Percentiles rank a stretch among this genome's conserved stretches.
Conservation (phyloP, 2,113 vertebrate species). For the Pagrus major region DNA sequence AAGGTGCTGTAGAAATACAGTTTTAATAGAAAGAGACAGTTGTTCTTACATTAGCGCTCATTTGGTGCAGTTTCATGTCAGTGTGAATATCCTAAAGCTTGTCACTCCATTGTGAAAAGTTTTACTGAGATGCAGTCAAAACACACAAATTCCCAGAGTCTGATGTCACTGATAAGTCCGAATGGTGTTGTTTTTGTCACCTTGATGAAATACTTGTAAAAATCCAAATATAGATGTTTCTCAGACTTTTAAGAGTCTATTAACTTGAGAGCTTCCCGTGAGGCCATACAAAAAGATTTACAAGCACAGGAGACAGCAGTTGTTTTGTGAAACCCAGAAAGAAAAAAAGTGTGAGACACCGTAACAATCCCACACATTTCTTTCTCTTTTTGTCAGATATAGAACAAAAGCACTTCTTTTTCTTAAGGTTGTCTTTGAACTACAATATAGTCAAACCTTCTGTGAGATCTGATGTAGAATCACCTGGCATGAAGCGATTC, state of each 20-base stretch:
- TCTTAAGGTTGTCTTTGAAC: neutral
- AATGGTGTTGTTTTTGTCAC: constrained; percentile 11
- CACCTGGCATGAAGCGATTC: no score
- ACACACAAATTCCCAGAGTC: constrained; percentile 30
- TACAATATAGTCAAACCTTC: neutral
- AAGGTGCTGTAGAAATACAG: neutral
- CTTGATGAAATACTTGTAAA: constrained; percentile 47
- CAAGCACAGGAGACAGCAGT: neutral
- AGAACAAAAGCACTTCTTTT: neutral
- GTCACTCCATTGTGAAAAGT: constrained; percentile 15
- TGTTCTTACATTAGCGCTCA: neutral
- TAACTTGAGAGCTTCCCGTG: constrained; percentile 3
- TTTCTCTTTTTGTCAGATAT: neutral
- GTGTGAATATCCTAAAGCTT: constrained; percentile 11
- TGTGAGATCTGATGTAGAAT: neutral
- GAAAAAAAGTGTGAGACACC: neutral
- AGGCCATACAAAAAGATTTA: constrained; percentile 3
- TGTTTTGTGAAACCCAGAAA: constrained; percentile 4
- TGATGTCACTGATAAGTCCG: neutral
- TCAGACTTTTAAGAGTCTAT: neutral
- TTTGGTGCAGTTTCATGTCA: constrained; percentile 14
- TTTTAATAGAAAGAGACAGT: neutral
- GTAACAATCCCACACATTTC: neutral
- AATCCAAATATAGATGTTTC: constrained; percentile 28
- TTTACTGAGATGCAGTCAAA: constrained; percentile 2